phyloP scores from a whole-genome alignment of 2,888 invertebrate species.

The Ernsta delagoae region DNA sequence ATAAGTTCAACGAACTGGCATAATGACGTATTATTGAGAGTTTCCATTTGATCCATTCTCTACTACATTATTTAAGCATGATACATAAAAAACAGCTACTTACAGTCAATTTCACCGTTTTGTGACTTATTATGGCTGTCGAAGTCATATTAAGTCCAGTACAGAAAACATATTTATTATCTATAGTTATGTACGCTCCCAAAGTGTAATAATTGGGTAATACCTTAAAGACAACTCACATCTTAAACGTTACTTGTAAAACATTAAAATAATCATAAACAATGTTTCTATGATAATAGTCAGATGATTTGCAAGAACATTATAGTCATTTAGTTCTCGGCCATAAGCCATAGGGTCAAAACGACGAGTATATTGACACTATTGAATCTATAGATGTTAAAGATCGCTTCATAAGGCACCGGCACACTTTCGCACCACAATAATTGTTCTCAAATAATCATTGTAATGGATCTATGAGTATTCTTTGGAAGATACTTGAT shows the following conservation, averaged over 20 bases:
- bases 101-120: too few relatives aligned
- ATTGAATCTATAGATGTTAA: slow-evolving; percentile 47
- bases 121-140: too few relatives aligned
- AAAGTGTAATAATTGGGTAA: neutral
- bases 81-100: too few relatives aligned
- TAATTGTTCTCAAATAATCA: slow-evolving; percentile 64
- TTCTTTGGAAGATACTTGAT: slow-evolving; percentile 66
- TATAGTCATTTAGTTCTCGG: slow-evolving; percentile 27
- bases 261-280: slow-evolving; percentile 3
- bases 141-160: too few relatives aligned
- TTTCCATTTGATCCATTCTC: too few relatives aligned
- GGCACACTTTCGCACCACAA: slow-evolving; percentile 52
- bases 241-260: neutral
- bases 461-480: slow-evolving; percentile 69
- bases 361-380: slow-evolving; percentile 23
- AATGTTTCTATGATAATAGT: neutral
- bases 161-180: too few relatives aligned
- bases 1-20: too few relatives aligned
- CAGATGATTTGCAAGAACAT: slow-evolving; percentile 45
- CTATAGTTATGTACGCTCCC: too few relatives aligned
- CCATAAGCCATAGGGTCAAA: slow-evolving; percentile 25
- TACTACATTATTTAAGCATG: too few relatives aligned
- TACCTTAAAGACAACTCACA: neutral
- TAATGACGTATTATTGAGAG: too few relatives aligned
- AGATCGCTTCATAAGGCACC: slow-evolving; percentile 51